These are phyloP conservation scores for Trachymyrmex septentrionalis DNA, from an alignment of 1,140 invertebrate genomes.

Conservation along the genomic window DNA sequence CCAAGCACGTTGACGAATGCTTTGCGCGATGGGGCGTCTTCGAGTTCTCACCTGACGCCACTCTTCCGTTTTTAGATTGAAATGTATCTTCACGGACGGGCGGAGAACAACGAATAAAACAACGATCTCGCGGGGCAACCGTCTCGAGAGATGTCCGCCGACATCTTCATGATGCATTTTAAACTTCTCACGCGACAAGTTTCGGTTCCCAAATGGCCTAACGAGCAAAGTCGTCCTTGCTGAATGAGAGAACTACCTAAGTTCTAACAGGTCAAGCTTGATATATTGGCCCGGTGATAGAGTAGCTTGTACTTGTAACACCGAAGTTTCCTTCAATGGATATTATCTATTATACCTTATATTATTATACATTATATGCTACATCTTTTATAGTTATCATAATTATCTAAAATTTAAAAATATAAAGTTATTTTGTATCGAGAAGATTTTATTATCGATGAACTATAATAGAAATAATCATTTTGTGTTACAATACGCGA, in stretches of 20 bases:
- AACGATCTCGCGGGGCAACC: not conserved
- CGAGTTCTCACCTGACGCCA: slow-evolving; percentile 13
- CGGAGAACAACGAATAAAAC: slow-evolving; percentile 56
- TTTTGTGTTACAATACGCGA: not conserved
- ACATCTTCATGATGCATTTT: slow-evolving; percentile 33
- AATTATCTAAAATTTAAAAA: not conserved
- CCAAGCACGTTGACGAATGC: slow-evolving; percentile 69
- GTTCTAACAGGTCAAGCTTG: slow-evolving; percentile 51
- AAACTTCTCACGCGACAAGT: slow-evolving; percentile 12
- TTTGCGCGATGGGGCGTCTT: slow-evolving; percentile 26
- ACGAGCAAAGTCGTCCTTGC: slow-evolving; percentile 24
- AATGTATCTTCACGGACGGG: slow-evolving; percentile 63
- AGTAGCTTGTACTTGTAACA: not conserved
- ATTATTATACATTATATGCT: not conserved
- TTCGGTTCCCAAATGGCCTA: slow-evolving; percentile 35
- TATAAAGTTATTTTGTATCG: not conserved
- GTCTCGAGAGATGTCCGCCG: not conserved
- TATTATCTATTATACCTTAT: slow-evolving; percentile 22
- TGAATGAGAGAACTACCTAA: slow-evolving; percentile 30
- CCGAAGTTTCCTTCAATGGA: slow-evolving; percentile 10
- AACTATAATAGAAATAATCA: not conserved
- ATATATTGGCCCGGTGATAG: slow-evolving; percentile 35
- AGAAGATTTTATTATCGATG: not conserved
- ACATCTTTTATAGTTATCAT: slow-evolving; percentile 10
- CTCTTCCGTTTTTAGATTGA: slow-evolving; percentile 60